Base-by-base conservation (phyloP, 1,140 invertebrate species). In the Drosophila tsacasi region DNA sequence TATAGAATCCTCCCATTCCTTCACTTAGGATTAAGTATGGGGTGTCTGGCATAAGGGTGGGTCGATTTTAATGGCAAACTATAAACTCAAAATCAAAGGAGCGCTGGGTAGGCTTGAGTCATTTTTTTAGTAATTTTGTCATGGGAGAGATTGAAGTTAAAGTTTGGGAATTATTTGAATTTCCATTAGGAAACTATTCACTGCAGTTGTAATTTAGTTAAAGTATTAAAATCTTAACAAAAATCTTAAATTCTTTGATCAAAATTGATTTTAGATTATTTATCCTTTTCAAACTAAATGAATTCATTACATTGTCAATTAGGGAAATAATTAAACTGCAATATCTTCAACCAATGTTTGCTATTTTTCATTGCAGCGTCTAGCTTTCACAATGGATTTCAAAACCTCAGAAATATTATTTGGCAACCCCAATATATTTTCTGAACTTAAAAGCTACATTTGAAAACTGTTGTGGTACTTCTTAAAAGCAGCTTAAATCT, bases 1-100 rank as follows among this genome's bases (percentile, higher is more conserved):
- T 32, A 71, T 90, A 13, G 54, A 60, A 54, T 69, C 66, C 42
- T 42, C 62, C 19, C 79, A 76, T 73, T 78, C 59, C 61, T 65
- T 49, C 27, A 46, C 67, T 30, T 83, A 83, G 68, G 46, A 6
- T 57, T 40, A 72, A 39, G 35, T n/a, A 12, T 12, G 9, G 37
- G 40, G 40, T 50, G 39, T 64, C 6, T n/a, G 46, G 42, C 25
- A 17, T 27, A 27, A 35, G 44, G 42, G 15, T 67, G 54, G 35
- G n/a, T 15, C 47, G 49, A 57, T 44, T 37, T 42, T 17, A 30
- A 32, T 44, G 44, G 6, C 19, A 37, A 23, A 49, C 21, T n/a
- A 12, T 6, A 17, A 40, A 13, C 37, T 15, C 19, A 9, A 12
- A 55, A 23, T 23, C 12, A 23, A 27, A 49, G 1, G 0, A 9